A percentile compares a stretch with the other conserved stretches of the same genome.
Conservation (phyloP, 2,797 vertebrate genomes). For the Platyrinchus mystaceus region DNA sequence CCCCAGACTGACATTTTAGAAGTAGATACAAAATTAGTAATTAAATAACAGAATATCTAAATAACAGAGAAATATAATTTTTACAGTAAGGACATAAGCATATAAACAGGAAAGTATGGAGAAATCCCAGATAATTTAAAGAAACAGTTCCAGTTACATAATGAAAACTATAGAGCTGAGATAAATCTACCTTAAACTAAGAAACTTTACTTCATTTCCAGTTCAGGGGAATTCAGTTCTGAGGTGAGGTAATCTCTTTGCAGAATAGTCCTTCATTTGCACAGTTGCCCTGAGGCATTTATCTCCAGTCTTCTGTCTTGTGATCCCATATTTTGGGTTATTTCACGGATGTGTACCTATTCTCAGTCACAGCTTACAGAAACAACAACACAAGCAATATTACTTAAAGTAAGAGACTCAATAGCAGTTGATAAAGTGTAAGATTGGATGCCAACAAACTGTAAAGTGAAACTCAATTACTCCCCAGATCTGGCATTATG, state of each 20-base stretch:
- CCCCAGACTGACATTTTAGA: background rate
- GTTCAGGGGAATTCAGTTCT: background rate
- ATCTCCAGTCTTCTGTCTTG: background rate
- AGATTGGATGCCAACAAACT: background rate
- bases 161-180: background rate
- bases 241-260: background rate
- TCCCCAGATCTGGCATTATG: fast-evolving
- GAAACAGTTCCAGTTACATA: background rate
- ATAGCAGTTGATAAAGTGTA: background rate
- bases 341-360: background rate
- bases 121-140: background rate
- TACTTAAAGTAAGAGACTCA: background rate
- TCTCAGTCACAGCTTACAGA: background rate
- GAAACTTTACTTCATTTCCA: background rate
- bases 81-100: background rate
- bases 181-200: background rate
- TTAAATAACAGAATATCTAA: background rate
- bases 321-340: background rate
- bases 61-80: background rate
- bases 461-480: background rate
- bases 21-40: background rate
- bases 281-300: background rate
- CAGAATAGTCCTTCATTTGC: background rate
- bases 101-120: background rate
- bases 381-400: background rate